These are phyloP conservation scores for Pristionchus mayeri DNA, from an alignment of 2,888 invertebrate species.

Conservation along the genomic window DNA sequence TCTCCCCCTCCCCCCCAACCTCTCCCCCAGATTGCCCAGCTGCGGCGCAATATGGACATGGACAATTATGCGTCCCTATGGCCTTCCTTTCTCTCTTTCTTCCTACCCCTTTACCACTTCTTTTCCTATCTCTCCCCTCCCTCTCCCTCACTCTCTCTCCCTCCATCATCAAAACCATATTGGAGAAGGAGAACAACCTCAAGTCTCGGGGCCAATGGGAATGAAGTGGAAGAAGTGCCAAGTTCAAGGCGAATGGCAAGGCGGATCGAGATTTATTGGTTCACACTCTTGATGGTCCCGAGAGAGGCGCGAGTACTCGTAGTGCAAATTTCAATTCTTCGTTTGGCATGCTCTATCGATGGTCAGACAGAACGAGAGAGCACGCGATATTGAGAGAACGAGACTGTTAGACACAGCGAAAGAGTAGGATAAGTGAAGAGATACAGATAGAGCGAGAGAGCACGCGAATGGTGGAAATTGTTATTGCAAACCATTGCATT, in stretches of 20 bases:
- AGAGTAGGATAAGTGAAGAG: neutral
- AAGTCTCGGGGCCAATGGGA: neutral
- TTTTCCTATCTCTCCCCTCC: neutral
- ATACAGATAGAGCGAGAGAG: neutral
- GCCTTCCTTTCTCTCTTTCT: neutral
- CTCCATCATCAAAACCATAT: conserved; percentile 42
- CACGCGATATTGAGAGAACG: no score
- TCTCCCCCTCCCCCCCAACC: neutral
- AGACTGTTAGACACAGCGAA: no score
- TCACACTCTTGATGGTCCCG: neutral
- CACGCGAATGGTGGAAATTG: neutral
- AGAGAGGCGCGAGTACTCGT: neutral
- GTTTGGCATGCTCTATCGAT: neutral
- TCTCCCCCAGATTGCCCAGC: neutral
- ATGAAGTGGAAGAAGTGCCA: neutral
- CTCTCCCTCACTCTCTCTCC: neutral
- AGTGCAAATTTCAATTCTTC: neutral
- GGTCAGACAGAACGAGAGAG: no score
- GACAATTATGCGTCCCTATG: neutral
- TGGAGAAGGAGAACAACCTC: neutral
- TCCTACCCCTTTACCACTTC: neutral
- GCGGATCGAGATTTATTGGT: neutral
- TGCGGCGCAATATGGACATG: conserved; percentile 35
- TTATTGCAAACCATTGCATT: no score
- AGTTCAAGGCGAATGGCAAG: neutral